Evolutionary conservation across 2,797 vertebrate genomes (phyloP).

Genomic region (Bradypodion ventrale): DNA sequence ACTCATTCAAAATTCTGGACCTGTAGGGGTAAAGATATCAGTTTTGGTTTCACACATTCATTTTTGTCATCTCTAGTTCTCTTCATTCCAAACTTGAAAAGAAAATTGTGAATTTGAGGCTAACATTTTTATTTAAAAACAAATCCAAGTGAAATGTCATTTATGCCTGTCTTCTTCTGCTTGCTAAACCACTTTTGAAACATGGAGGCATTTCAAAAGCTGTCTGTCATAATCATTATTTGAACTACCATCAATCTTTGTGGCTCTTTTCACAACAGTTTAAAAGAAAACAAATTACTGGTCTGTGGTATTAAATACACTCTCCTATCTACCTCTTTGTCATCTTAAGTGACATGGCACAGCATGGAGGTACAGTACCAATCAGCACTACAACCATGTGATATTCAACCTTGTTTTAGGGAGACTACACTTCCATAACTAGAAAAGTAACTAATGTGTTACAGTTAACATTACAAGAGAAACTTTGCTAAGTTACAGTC

Average conservation of each 20-base stretch:
- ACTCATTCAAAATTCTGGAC: too few relatives aligned
- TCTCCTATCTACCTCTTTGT: not conserved
- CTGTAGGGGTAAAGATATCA: too few relatives aligned
- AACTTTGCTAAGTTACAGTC: not conserved
- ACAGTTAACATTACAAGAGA: not conserved
- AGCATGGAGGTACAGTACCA: not conserved
- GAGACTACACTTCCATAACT: not conserved
- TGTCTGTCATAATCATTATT: not conserved
- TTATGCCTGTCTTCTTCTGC: not conserved
- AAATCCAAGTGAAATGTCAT: not conserved
- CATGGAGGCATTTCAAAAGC: not conserved
- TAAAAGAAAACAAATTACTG: not conserved
- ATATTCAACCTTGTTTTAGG: not conserved
- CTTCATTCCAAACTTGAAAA: not conserved
- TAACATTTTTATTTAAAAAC: not conserved
- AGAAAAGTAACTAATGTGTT: not conserved
- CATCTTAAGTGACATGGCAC: not conserved
- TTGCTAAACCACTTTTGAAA: not conserved
- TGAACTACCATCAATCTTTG: not conserved
- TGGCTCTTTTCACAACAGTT: not conserved
- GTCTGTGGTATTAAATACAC: not conserved
- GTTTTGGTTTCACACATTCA: not conserved
- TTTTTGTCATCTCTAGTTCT: not conserved
- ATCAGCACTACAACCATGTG: not conserved
- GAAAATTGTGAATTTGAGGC: not conserved